Evolutionary conservation across 2,888 invertebrate species (phyloP), one percentile per base, ranked within the genome.

Genomic region (Gastrophysa polygoni): DNA sequence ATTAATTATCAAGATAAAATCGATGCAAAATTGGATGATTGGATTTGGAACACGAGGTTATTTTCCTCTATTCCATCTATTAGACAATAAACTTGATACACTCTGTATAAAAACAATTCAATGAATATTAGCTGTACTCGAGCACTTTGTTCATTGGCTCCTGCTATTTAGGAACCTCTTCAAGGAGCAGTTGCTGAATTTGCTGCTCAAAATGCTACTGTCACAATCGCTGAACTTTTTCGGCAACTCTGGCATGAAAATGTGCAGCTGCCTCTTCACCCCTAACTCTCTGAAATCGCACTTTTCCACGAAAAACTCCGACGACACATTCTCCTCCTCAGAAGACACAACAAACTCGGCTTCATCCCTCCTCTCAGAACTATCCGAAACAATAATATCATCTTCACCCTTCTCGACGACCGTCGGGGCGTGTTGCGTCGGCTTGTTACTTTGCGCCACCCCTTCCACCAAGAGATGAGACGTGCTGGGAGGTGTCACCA

Each of bases 201-300:
- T 75, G 61, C 74, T 75, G 60, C 76, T 79, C 61, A 75, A 74
- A 57, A 77, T 64, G 68, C 66, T 74, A 68, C 77, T 77, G 61
- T 71, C 73, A 72, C 73, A 64, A 67, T 81, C 59, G 73, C 75
- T 59, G 18, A 63, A 62, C 69, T 83, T 83, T 72, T 87, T 88
- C 57, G 87, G 85, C 67, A 88, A 80, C 75, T 86, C 83, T 0
- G 91, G 91, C 85, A 91, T 88, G 73, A 91, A 91, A 64, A 91
- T 91, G 75, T 91, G 91, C 29, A 91, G 82, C 75, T 92, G 91
- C 67, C 87, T 85, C 73, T 87, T 74, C 6, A 66, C 62, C 3
- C 64, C 66, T 5, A 11, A 61, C 29, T n/a, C 60, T 47, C 29
- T 60, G 2, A 17, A 14, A 10, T 54, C 51, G 0, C 50, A 61